Conservation (phyloP, 2,797 vertebrate genomes). For the Poeciliopsis presidionis region DNA sequence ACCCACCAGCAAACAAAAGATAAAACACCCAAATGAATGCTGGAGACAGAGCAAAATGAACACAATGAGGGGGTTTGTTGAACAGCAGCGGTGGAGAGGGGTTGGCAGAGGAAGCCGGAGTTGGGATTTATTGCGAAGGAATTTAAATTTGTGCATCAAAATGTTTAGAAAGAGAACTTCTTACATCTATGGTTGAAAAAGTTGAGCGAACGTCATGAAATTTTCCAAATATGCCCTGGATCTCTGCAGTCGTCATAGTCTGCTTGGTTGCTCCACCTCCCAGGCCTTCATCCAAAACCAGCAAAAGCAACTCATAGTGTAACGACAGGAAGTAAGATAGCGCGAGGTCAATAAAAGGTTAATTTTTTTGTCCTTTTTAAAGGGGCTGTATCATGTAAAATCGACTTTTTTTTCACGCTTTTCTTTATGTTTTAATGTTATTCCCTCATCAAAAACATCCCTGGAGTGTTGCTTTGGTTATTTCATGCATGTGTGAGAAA, state of each 20-base stretch:
- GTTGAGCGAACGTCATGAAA: neutral
- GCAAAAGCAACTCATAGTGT: neutral
- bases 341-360: neutral
- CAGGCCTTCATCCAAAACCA: neutral
- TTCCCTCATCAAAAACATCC: too few species aligned
- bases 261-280: neutral
- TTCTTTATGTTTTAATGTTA: too few species aligned
- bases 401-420: too few species aligned
- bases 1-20: constrained; percentile 74
- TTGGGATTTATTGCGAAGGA: constrained; percentile 19
- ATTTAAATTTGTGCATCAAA: constrained; percentile 8
- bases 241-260: neutral
- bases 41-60: constrained; percentile 62
- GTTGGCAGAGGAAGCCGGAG: constrained; percentile 43
- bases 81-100: constrained; percentile 24
- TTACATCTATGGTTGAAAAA: neutral
- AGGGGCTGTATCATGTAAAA: too few species aligned
- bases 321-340: neutral
- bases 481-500: too few species aligned
- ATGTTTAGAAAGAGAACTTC: neutral
- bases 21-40: constrained; percentile 66
- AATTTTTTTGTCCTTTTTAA: neutral
- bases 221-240: neutral
- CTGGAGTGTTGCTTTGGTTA: too few species aligned
- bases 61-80: constrained; percentile 64